Conservation (phyloP, 1,140 invertebrate species). For the Whitmania pigra region DNA sequence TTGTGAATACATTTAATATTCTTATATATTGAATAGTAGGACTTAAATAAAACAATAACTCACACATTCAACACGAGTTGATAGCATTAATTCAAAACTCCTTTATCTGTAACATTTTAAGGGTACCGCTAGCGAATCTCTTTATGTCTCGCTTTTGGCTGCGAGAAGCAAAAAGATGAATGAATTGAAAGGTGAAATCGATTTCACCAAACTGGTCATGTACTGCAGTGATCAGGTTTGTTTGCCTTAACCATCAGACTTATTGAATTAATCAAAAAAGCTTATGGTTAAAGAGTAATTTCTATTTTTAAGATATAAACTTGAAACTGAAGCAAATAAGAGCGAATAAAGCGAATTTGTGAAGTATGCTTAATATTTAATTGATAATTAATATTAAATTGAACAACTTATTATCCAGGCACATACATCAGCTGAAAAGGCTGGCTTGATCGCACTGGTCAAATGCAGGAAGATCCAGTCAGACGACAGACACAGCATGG, state of each 20-base stretch:
- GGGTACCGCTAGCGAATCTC: slow-evolving; percentile 65
- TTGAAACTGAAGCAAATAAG: too few relatives aligned
- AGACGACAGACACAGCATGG: slow-evolving; percentile 62
- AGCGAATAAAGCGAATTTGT: too few relatives aligned
- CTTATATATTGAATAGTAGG: too few relatives aligned
- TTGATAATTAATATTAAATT: too few relatives aligned
- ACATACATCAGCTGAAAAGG: slow-evolving; percentile 85
- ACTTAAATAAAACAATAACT: too few relatives aligned
- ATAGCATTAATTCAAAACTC: too few relatives aligned
- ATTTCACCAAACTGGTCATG: slow-evolving; percentile 56
- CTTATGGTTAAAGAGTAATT: too few relatives aligned
- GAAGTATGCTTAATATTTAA: too few relatives aligned
- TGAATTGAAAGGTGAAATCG: slow-evolving; percentile 34
- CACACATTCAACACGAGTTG: background rate
- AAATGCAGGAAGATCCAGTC: slow-evolving; percentile 20
- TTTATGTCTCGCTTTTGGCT: slow-evolving; percentile 65
- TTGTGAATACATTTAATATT: too few relatives aligned
- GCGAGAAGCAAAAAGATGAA: slow-evolving; percentile 55
- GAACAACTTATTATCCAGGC: slow-evolving; percentile 46
- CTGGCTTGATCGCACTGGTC: slow-evolving; percentile 64
- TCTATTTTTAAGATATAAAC: too few relatives aligned
- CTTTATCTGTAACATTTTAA: background rate
- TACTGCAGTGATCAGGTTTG: slow-evolving; percentile 66
- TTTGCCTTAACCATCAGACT: too few relatives aligned
- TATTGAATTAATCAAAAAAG: too few relatives aligned